Evolutionary conservation across 2,113 vertebrate genomes (phyloP).

Genomic region (Acinonyx jubatus): DNA sequence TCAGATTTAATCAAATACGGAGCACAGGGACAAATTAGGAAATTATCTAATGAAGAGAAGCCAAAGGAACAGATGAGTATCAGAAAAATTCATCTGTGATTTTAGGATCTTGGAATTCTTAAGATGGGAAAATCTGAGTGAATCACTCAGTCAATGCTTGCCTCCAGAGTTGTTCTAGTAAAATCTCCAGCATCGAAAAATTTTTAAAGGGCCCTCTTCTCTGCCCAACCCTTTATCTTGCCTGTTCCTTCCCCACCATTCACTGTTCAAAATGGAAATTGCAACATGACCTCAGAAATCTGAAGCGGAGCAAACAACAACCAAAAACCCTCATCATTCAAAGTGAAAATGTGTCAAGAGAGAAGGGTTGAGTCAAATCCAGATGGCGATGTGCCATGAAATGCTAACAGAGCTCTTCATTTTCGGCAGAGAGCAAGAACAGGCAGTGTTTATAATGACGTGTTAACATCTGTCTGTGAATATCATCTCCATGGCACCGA

Average conservation of each 20-base stretch:
- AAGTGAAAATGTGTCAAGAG: constrained; percentile 42
- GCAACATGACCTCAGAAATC: constrained; percentile 19
- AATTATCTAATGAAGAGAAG: neutral
- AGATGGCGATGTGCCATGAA: neutral
- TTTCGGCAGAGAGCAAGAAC: constrained; percentile 2
- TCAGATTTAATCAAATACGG: constrained; percentile 23
- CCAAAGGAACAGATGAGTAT: neutral
- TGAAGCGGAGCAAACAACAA: constrained; percentile 37
- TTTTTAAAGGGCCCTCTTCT: neutral
- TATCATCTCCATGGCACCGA: neutral
- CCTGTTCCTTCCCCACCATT: neutral
- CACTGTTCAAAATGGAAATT: neutral
- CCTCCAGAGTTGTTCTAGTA: neutral
- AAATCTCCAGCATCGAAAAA: neutral
- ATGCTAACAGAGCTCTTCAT: constrained; percentile 31
- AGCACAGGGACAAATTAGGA: neutral
- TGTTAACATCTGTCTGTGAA: constrained; percentile 23
- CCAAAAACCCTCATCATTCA: neutral
- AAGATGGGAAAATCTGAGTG: neutral
- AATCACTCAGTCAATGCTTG: neutral
- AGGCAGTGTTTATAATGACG: neutral
- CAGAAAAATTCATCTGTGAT: neutral
- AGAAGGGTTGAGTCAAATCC: neutral
- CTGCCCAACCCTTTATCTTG: neutral
- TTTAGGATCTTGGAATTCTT: neutral